These are phyloP conservation scores for Danio tinwini DNA, from an alignment of 2,797 vertebrate species.

Conservation along the genomic window DNA sequence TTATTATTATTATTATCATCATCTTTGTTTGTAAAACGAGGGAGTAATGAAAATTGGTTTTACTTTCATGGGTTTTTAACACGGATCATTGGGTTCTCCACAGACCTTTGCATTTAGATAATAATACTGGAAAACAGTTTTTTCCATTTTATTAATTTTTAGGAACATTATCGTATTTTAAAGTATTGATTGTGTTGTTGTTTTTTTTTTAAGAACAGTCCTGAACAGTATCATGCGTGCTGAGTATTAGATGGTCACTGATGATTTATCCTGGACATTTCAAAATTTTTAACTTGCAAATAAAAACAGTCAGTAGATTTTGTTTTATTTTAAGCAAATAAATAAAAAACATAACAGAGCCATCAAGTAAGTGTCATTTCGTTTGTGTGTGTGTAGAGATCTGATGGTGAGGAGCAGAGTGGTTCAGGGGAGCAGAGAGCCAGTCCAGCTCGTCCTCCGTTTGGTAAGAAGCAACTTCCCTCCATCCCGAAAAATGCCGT, in stretches of 20 bases:
- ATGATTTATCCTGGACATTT: background rate
- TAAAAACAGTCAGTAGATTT: background rate
- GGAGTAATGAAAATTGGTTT: too few species aligned
- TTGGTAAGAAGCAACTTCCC: slow-evolving; percentile 89
- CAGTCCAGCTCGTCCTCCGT: slow-evolving; percentile 85
- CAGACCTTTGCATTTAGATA: too few species aligned
- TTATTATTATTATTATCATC: too few species aligned
- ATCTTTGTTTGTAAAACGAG: too few species aligned
- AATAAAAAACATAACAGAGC: background rate
- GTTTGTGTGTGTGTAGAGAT: slow-evolving; percentile 76
- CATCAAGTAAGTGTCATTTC: background rate
- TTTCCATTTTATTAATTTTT: too few species aligned
- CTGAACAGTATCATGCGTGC: background rate
- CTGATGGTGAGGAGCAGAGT: slow-evolving; percentile 89
- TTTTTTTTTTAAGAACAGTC: background rate
- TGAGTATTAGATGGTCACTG: background rate
- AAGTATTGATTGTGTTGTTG: too few species aligned
- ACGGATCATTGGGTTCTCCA: too few species aligned
- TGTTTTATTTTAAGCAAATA: background rate
- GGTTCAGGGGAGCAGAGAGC: slow-evolving; percentile 83
- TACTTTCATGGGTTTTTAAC: too few species aligned
- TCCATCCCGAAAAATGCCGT: slow-evolving; percentile 89
- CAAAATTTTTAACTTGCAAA: background rate
- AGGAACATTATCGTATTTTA: too few species aligned
- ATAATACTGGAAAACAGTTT: too few species aligned